Percentiles rank a stretch among this genome's conserved stretches.
Evolutionary conservation across 2,113 vertebrate genomes (phyloP).

Genomic region (Trematomus loennbergii): DNA sequence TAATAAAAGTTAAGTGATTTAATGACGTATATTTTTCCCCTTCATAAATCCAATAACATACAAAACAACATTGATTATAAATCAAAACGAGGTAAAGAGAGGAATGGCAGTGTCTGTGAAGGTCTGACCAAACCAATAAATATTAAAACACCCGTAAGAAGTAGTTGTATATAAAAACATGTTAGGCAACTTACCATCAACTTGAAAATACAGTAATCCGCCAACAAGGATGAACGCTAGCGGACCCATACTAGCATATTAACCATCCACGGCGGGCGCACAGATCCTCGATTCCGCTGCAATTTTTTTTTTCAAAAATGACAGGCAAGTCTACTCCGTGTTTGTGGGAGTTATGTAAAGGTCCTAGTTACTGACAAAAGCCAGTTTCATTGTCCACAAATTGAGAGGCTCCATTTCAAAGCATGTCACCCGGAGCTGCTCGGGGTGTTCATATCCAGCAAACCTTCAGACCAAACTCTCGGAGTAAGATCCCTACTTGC

Average conservation of each 20-base stretch:
- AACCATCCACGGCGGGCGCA: conserved; percentile 87
- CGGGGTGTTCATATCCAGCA: conserved; percentile 66
- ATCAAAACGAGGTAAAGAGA: not conserved
- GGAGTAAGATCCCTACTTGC: conserved; percentile 30
- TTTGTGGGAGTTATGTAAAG: conserved; percentile 38
- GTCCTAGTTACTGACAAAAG: conserved; percentile 77
- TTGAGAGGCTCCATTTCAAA: conserved; percentile 82
- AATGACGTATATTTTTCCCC: not conserved
- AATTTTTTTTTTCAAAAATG: conserved; percentile 41
- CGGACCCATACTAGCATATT: conserved; percentile 97
- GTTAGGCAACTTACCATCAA: conserved; percentile 90
- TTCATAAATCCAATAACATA: not conserved
- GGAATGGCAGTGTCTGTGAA: not conserved
- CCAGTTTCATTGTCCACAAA: conserved; percentile 80
- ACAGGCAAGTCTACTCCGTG: conserved; percentile 58
- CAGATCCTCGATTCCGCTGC: conserved; percentile 84
- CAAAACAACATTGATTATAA: not conserved
- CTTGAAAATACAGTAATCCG: conserved; percentile 92
- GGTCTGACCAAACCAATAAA: not conserved
- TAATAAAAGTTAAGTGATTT: not conserved
- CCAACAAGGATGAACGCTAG: conserved; percentile 91
- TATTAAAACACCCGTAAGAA: not conserved
- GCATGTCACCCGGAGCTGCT: conserved; percentile 62
- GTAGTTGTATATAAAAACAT: conserved; percentile 22
- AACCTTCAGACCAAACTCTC: conserved; percentile 64